Evolutionary conservation across 2,888 invertebrate species (phyloP).

Genomic region (Blomia tropicalis): DNA sequence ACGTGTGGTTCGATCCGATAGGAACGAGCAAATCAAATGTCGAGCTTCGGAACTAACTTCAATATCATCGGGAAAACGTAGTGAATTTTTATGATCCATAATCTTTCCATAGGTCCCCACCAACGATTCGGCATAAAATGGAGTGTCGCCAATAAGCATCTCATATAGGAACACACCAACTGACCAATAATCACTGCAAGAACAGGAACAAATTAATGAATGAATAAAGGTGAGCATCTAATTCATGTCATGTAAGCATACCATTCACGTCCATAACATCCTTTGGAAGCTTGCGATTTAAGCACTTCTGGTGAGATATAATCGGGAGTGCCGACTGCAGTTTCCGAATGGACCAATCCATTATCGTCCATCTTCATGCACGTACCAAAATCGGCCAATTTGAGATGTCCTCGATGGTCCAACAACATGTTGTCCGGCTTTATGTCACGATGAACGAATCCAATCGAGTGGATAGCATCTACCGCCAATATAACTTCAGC

Average conservation of each 20-base stretch:
- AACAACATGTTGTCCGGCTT: constrained; percentile 90
- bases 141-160: constrained; percentile 93
- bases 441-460: constrained; percentile 49
- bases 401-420: constrained; percentile 84
- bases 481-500: constrained; percentile 94
- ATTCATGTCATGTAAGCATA: constrained; percentile 28
- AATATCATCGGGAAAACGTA: constrained; percentile 78
- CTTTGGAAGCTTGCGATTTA: constrained; percentile 65
- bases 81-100: constrained; percentile 92
- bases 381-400: constrained; percentile 98
- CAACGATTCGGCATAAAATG: constrained; percentile 94
- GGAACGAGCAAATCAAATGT: constrained; percentile 71
- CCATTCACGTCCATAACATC: constrained; percentile 84
- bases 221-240: constrained; percentile 37
- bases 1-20: constrained; percentile 69
- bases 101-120: constrained; percentile 97
- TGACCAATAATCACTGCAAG: constrained; percentile 87
- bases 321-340: constrained; percentile 97
- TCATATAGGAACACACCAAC: constrained; percentile 97
- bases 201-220: background rate
- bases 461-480: constrained; percentile 95
- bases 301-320: constrained; percentile 98
- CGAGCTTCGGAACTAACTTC: constrained; percentile 60
- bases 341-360: constrained; percentile 85
- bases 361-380: constrained; percentile 97